These are phyloP conservation scores for Pheucticus melanocephalus DNA, from an alignment of 2,113 vertebrate species.

Conservation along the genomic window DNA sequence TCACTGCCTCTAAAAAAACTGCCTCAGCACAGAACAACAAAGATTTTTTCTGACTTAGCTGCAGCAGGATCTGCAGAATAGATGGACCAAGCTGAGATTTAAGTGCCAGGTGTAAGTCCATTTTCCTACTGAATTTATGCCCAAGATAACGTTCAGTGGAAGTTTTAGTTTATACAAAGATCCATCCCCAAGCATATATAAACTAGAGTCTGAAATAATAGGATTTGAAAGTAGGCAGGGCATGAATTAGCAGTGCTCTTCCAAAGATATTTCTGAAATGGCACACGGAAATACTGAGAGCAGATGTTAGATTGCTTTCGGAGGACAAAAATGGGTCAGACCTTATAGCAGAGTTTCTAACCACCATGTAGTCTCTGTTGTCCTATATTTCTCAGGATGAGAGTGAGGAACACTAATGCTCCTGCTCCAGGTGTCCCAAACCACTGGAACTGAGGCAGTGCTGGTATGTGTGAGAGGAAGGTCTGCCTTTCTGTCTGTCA, in stretches of 20 bases:
- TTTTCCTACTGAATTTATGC: conserved; percentile 4
- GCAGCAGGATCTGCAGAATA: background rate
- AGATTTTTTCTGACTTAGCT: background rate
- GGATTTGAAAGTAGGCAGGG: background rate
- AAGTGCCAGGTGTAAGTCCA: background rate
- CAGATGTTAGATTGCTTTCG: conserved; percentile 54
- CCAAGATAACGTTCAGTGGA: background rate
- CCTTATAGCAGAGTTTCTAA: conserved; percentile 33
- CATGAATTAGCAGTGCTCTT: conserved; percentile 41
- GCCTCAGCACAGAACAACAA: background rate
- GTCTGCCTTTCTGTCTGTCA: background rate
- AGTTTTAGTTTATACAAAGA: conserved; percentile 6
- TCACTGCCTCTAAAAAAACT: background rate
- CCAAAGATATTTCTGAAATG: conserved; percentile 34
- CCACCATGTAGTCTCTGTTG: background rate
- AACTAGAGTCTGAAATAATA: conserved; percentile 5
- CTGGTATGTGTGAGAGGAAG: background rate
- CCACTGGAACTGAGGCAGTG: background rate
- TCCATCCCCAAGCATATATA: conserved; percentile 16
- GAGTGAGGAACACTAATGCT: background rate
- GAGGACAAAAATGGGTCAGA: conserved; percentile 63
- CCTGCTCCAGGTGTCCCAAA: background rate
- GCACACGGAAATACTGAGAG: conserved; percentile 36
- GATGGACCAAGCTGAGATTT: background rate
- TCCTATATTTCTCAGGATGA: conserved; percentile 27